Evolutionary conservation across 2,113 vertebrate genomes (phyloP).

Genomic region (Carollia perspicillata): DNA sequence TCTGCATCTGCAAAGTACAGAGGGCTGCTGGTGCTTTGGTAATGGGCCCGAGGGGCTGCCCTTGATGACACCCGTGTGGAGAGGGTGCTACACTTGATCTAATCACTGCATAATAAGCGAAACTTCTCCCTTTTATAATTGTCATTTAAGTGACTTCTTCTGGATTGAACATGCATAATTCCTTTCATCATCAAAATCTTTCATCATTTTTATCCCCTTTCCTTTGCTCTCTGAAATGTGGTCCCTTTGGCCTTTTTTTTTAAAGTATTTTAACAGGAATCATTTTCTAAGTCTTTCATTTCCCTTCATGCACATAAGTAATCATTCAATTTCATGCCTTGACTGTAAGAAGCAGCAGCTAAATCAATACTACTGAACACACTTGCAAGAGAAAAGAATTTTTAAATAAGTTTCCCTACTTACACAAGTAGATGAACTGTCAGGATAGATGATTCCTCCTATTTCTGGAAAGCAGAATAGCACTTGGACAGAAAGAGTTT

Average conservation of each 20-base stretch:
- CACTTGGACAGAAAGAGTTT: not conserved
- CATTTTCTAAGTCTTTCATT: conserved; percentile 35
- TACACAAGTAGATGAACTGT: not conserved
- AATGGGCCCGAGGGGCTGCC: not conserved
- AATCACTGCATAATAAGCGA: not conserved
- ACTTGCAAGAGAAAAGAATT: conserved; percentile 13
- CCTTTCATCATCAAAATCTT: conserved; percentile 24
- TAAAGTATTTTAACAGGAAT: not conserved
- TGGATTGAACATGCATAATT: not conserved
- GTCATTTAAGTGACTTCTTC: not conserved
- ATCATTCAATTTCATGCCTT: not conserved
- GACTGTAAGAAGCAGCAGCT: not conserved
- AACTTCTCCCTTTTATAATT: not conserved
- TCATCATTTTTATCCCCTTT: not conserved
- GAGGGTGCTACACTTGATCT: accelerated
- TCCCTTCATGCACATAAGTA: not conserved
- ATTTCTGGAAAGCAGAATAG: conserved; percentile 16
- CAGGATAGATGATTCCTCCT: not conserved
- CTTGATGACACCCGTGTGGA: accelerated
- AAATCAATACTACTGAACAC: not conserved
- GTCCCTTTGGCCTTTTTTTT: not conserved
- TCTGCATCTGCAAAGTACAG: not conserved
- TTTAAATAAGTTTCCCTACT: not conserved
- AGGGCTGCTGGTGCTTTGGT: not conserved
- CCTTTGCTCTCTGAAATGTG: not conserved